Percentiles rank a stretch among this genome's conserved stretches.
Evolutionary conservation across 2,888 invertebrate species (phyloP).

Genomic region (Eucera pruinosa): DNA sequence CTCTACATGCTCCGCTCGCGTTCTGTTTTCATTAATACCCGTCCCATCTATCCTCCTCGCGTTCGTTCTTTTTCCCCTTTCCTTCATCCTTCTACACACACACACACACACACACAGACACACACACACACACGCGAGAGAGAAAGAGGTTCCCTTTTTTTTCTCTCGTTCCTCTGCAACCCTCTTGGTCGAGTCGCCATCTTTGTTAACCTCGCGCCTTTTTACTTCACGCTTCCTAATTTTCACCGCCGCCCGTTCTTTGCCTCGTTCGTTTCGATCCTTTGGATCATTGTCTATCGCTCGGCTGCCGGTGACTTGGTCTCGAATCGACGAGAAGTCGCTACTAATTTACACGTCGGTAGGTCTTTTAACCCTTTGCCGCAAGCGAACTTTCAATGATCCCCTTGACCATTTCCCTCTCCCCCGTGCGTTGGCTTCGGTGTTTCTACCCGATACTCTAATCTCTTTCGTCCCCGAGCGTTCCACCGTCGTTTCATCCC

Average conservation of each 20-base stretch:
- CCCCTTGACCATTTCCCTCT: too few relatives aligned
- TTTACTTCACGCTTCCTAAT: not conserved
- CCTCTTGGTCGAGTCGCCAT: not conserved
- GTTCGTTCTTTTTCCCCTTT: not conserved
- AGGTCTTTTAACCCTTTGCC: not conserved
- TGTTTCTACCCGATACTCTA: too few relatives aligned
- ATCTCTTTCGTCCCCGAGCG: too few relatives aligned
- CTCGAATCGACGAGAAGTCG: conserved; percentile 23
- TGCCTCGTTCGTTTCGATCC: conserved; percentile 12
- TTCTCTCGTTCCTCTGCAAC: not conserved
- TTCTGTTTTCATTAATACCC: conserved; percentile 7
- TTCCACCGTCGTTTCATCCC: too few relatives aligned
- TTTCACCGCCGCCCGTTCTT: not conserved
- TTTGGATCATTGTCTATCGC: too few relatives aligned
- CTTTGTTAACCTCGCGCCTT: not conserved
- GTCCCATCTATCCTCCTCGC: not conserved
- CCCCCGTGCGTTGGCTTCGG: too few relatives aligned
- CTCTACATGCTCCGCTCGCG: not conserved
- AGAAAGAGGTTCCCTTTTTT: not conserved
- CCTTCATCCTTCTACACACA: not conserved
- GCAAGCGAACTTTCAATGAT: conserved; percentile 16
- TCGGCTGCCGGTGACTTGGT: not conserved
- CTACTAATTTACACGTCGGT: conserved; percentile 38
- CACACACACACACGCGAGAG: too few relatives aligned
- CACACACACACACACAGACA: too few relatives aligned